Percentiles rank a stretch among this genome's conserved stretches.
Evolutionary conservation across 2,888 invertebrate species (phyloP).

Genomic region (Rhamphomyia laevipes): DNA sequence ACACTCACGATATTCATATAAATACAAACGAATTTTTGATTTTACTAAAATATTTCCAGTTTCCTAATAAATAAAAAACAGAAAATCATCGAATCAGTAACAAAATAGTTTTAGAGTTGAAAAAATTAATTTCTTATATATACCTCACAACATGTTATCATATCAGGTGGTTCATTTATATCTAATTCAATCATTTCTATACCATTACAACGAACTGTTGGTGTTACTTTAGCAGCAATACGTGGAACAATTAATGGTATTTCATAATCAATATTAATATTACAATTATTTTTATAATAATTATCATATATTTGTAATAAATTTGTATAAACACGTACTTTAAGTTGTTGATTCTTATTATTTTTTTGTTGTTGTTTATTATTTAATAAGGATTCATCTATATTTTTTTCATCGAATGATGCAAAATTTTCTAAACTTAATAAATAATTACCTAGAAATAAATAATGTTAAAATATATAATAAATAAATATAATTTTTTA

Average conservation of each 20-base stretch:
- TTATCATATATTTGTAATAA: slow-evolving; percentile 42
- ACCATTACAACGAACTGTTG: slow-evolving; percentile 50
- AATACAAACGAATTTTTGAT: slow-evolving; percentile 34
- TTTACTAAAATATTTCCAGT: slow-evolving; percentile 33
- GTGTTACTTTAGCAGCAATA: slow-evolving; percentile 63
- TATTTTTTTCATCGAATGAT: neutral
- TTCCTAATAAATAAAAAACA: slow-evolving; percentile 18
- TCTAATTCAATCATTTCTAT: slow-evolving; percentile 67
- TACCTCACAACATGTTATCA: slow-evolving; percentile 51
- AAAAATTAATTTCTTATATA: neutral
- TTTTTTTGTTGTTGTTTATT: neutral
- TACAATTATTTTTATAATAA: slow-evolving; percentile 37
- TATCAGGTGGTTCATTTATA: slow-evolving; percentile 44
- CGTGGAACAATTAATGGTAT: slow-evolving; percentile 47
- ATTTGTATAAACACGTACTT: slow-evolving; percentile 59
- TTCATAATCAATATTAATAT: slow-evolving; percentile 33
- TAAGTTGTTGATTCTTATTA: slow-evolving; percentile 18
- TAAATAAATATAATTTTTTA: no score
- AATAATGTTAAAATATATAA: no score
- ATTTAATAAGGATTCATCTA: neutral
- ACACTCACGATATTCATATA: slow-evolving; percentile 50
- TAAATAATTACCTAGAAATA: slow-evolving; percentile 46
- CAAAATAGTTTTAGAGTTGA: no score
- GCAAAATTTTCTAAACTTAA: slow-evolving; percentile 49
- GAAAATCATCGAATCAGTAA: no score